These are phyloP conservation scores for Agrotis clavis DNA, from an alignment of 2,888 invertebrate species.

Conservation along the genomic window DNA sequence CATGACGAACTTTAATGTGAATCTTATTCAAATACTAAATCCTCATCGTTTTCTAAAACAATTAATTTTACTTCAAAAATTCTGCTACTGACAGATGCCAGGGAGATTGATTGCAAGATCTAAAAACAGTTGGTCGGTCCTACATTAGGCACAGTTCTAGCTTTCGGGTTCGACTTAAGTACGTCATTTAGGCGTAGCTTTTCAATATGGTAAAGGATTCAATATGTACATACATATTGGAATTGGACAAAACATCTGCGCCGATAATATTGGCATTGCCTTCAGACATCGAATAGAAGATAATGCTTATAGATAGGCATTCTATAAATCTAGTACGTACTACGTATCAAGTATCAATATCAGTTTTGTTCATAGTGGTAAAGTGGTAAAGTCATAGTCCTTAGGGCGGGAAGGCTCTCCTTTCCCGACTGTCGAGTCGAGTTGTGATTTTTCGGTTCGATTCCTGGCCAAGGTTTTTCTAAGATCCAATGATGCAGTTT, in stretches of 20 bases:
- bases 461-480: too few species aligned
- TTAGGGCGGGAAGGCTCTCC: too few species aligned
- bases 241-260: constrained; percentile 40
- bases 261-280: constrained; percentile 9
- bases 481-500: too few species aligned
- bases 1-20: neutral
- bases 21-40: constrained; percentile 18
- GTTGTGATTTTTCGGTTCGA: too few species aligned
- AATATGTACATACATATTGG: constrained; percentile 27
- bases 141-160: constrained; percentile 24
- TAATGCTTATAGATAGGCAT: constrained; percentile 1
- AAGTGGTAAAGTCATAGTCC: too few species aligned
- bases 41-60: constrained; percentile 6
- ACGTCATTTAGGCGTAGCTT: constrained; percentile 26
- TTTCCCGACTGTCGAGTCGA: too few species aligned
- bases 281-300: constrained; percentile 3
- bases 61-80: constrained; percentile 55
- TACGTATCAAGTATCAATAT: neutral
- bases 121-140: constrained; percentile 48
- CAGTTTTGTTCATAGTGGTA: too few species aligned
- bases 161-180: constrained; percentile 11
- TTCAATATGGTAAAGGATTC: constrained; percentile 37
- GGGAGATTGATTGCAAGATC: constrained; percentile 58
- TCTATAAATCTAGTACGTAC: neutral
- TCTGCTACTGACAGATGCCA: constrained; percentile 54